Evolutionary conservation across 1,140 invertebrate species (phyloP).

Genomic region (Lycorma delicatula): DNA sequence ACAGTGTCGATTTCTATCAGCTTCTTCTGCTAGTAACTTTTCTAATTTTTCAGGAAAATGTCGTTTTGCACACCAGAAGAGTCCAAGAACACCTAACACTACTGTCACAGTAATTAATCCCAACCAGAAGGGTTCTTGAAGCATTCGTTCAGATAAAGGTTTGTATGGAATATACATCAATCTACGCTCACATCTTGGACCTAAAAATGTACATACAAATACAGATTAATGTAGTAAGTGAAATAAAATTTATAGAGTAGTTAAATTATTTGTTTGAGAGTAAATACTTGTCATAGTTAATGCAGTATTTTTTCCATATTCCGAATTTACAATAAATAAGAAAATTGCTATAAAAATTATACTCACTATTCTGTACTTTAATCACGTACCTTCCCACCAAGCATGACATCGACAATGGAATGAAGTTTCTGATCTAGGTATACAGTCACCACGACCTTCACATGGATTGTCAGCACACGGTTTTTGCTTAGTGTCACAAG

Average conservation of each 20-base stretch:
- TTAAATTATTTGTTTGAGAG: too few relatives aligned
- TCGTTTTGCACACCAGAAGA: constrained; percentile 69
- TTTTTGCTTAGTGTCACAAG: constrained; percentile 52
- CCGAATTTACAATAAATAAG: too few relatives aligned
- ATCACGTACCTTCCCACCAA: constrained; percentile 55
- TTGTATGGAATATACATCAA: constrained; percentile 52
- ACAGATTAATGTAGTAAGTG: too few relatives aligned
- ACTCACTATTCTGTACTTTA: too few relatives aligned
- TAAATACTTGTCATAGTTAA: too few relatives aligned
- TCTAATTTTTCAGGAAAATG: constrained; percentile 77
- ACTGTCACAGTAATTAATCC: constrained; percentile 68
- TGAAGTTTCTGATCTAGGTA: constrained; percentile 46
- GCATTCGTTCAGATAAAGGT: constrained; percentile 60
- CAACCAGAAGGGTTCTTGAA: constrained; percentile 75
- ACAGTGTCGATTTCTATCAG: constrained; percentile 49
- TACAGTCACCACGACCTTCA: constrained; percentile 56
- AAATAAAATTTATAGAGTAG: too few relatives aligned
- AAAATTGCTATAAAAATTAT: too few relatives aligned
- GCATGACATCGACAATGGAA: constrained; percentile 62
- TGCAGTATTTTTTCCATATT: too few relatives aligned
- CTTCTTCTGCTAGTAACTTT: constrained; percentile 68
- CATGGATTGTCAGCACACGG: constrained; percentile 62
- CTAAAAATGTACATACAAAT: too few relatives aligned
- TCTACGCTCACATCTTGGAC: constrained; percentile 47
- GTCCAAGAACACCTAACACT: constrained; percentile 60